Percentiles rank a stretch among this genome's conserved stretches.
Conservation (phyloP, 2,888 invertebrate genomes). For the Agapetus fuscipes region DNA sequence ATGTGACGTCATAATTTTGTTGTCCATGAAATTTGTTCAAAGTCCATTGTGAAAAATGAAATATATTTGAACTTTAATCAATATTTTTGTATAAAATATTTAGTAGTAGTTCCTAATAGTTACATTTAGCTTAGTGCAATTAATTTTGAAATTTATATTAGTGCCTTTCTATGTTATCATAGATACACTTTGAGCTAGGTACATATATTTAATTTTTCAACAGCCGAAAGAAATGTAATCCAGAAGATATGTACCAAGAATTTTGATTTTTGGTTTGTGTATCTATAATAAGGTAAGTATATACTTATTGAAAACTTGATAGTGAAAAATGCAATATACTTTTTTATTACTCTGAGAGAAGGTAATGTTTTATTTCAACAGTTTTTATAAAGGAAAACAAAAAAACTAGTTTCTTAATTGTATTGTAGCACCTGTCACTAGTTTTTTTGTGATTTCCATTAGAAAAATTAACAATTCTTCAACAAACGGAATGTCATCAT, state of each 20-base stretch:
- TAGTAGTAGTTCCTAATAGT: too few species aligned
- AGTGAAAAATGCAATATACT: too few species aligned
- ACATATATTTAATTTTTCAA: slow-evolving; percentile 7
- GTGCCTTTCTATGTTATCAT: slow-evolving; percentile 13
- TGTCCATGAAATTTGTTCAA: too few species aligned
- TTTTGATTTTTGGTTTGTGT: slow-evolving; percentile 14
- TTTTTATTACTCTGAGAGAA: too few species aligned
- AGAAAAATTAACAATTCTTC: slow-evolving; percentile 3
- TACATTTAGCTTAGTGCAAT: too few species aligned
- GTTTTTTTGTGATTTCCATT: slow-evolving; percentile 12
- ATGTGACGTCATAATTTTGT: too few species aligned
- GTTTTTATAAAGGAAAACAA: slow-evolving; percentile 12
- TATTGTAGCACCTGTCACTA: slow-evolving; percentile 17
- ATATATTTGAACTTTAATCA: too few species aligned
- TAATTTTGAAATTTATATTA: slow-evolving; percentile 13
- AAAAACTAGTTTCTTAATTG: slow-evolving; percentile 12
- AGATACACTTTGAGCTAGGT: slow-evolving; percentile 16
- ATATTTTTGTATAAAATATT: too few species aligned
- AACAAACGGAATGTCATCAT: neutral
- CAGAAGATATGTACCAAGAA: slow-evolving; percentile 15
- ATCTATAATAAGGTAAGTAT: slow-evolving; percentile 3
- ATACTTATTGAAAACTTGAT: slow-evolving; percentile 10
- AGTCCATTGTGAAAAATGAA: too few species aligned
- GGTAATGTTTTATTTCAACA: too few species aligned
- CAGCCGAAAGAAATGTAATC: slow-evolving; percentile 7